Evolutionary conservation across 2,888 invertebrate genomes (phyloP).

Genomic region (Acronicta psi): DNA sequence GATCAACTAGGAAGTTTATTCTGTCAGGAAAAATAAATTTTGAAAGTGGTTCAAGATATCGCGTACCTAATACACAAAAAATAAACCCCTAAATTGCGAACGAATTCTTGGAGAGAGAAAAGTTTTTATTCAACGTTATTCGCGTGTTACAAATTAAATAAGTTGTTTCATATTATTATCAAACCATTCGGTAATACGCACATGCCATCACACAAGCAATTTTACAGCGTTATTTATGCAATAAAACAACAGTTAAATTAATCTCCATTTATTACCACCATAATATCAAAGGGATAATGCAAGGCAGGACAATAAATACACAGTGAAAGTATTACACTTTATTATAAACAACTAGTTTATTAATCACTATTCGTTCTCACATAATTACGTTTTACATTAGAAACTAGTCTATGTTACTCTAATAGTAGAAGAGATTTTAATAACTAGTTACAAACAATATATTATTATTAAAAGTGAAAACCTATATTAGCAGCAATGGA

Average conservation of each 20-base stretch:
- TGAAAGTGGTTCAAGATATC: constrained; percentile 11
- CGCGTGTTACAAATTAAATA: background rate
- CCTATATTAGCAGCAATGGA: constrained; percentile 58
- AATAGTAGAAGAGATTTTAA: constrained; percentile 63
- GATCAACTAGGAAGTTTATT: too few species aligned
- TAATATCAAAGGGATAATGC: constrained; percentile 64
- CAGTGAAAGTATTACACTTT: constrained; percentile 66
- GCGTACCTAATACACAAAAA: too few species aligned
- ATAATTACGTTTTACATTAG: constrained; percentile 60
- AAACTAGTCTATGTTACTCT: constrained; percentile 70
- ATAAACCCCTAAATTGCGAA: too few species aligned
- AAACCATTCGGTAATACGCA: constrained; percentile 34
- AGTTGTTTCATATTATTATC: constrained; percentile 39
- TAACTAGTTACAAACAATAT: constrained; percentile 58
- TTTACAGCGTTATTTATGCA: constrained; percentile 74
- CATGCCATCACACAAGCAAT: constrained; percentile 63
- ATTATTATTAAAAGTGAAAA: constrained; percentile 68
- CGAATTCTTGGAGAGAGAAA: too few species aligned
- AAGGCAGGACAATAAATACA: constrained; percentile 60
- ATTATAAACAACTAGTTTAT: constrained; percentile 65
- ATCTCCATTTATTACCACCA: constrained; percentile 76
- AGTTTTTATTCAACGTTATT: too few species aligned
- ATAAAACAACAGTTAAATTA: constrained; percentile 79
- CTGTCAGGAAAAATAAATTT: too few species aligned
- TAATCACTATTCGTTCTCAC: constrained; percentile 54